Conservation (phyloP, 2,888 invertebrate species). For the Cosmia trapezina region DNA sequence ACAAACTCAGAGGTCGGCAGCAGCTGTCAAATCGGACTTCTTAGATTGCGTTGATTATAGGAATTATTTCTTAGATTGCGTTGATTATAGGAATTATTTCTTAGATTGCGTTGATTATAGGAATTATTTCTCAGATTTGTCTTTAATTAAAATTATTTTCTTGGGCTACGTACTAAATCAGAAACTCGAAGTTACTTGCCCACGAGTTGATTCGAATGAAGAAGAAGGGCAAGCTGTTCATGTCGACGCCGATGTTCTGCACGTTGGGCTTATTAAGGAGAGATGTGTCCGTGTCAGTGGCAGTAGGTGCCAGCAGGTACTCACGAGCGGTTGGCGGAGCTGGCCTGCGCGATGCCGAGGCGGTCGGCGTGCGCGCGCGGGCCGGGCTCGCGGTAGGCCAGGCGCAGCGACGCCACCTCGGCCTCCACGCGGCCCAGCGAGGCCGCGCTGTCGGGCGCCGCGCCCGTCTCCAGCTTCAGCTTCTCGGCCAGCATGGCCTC, state of each 20-base stretch:
- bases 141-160: not conserved
- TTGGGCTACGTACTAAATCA: not conserved
- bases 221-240: not conserved
- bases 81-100: not conserved
- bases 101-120: no score
- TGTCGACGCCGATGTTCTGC: not conserved
- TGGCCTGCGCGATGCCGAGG: constrained; percentile 96
- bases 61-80: not conserved
- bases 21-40: no score
- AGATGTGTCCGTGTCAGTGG: not conserved
- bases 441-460: constrained; percentile 10
- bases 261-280: not conserved
- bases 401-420: constrained; percentile 93
- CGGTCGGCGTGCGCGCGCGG: constrained; percentile 91
- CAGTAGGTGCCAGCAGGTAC: constrained; percentile 22
- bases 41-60: no score
- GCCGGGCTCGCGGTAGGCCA: constrained; percentile 94
- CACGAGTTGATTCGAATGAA: not conserved
- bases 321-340: constrained; percentile 65
- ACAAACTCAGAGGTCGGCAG: no score
- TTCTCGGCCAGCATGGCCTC: constrained; percentile 96
- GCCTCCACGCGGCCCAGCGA: constrained; percentile 88
- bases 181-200: not conserved
- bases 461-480: constrained; percentile 87
- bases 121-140: not conserved